phyloP scores from a whole-genome alignment of 2,888 invertebrate genomes.

The Drosophila quinaria region DNA sequence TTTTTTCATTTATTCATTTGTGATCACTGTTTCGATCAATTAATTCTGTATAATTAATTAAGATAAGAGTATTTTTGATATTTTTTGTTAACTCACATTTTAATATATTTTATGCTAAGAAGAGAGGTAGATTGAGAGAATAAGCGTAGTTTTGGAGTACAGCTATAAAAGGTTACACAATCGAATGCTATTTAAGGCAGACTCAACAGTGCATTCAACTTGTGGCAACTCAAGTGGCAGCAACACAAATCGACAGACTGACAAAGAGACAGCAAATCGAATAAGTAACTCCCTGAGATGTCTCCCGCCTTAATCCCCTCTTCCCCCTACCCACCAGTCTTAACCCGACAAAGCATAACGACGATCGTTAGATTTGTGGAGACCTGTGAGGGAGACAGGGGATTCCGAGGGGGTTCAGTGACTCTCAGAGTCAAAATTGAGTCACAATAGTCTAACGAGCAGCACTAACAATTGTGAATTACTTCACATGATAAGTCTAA shows the following conservation, averaged over 20 bases:
- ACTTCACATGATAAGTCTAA: constrained; percentile 72
- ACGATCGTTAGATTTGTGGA: constrained; percentile 13
- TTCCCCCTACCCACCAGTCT: too few species aligned
- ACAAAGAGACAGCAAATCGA: constrained; percentile 32
- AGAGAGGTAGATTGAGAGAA: not conserved
- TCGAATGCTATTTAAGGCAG: constrained; percentile 31
- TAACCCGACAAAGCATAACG: not conserved
- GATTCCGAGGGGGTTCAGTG: constrained; percentile 19
- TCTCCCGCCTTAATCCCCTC: not conserved
- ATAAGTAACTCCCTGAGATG: constrained; percentile 3
- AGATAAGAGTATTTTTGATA: too few species aligned
- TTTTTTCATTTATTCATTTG: too few species aligned
- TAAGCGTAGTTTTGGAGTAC: not conserved
- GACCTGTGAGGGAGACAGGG: not conserved
- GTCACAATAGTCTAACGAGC: constrained; percentile 52
- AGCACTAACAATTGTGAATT: constrained; percentile 52
- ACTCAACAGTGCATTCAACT: constrained; percentile 58
- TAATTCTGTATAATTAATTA: too few species aligned
- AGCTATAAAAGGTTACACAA: constrained; percentile 39
- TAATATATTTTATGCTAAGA: not conserved
- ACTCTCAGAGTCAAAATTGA: constrained; percentile 30
- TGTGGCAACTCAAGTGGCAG: constrained; percentile 33
- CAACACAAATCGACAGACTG: constrained; percentile 29
- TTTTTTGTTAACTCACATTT: too few species aligned
- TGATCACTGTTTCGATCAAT: too few species aligned